Percentiles rank a stretch among this genome's conserved stretches.
These are phyloP conservation scores for Zygaena filipendulae DNA, from an alignment of 2,888 invertebrate species.

Conservation along the genomic window DNA sequence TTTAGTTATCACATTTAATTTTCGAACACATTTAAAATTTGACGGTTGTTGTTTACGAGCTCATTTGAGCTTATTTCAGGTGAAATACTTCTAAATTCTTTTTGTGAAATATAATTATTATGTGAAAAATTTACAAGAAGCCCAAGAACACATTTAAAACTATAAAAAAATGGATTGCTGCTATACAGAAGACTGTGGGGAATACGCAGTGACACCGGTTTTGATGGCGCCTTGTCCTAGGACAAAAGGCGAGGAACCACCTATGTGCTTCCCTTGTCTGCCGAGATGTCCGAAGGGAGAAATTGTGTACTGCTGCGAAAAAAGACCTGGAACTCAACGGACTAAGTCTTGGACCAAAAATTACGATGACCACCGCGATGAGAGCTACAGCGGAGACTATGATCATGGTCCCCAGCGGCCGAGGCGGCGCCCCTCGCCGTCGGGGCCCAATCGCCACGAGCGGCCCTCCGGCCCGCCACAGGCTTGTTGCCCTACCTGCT, in stretches of 20 bases:
- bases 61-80: too few species aligned
- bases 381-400: not conserved
- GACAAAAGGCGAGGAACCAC: slow-evolving; percentile 24
- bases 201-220: slow-evolving; percentile 35
- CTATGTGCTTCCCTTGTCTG: slow-evolving; percentile 30
- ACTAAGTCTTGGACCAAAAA: slow-evolving; percentile 9
- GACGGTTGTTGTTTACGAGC: too few species aligned
- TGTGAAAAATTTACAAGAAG: slow-evolving; percentile 14
- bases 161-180: slow-evolving; percentile 41
- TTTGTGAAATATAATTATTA: slow-evolving; percentile 21
- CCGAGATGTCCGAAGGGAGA: slow-evolving; percentile 31
- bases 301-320: slow-evolving; percentile 30
- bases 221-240: slow-evolving; percentile 25
- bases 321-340: slow-evolving; percentile 15
- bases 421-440: slow-evolving; percentile 16
- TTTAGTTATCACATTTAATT: too few species aligned
- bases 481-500: slow-evolving; percentile 12
- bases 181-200: slow-evolving; percentile 29
- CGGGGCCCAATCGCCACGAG: slow-evolving; percentile 17
- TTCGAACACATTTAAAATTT: too few species aligned
- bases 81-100: too few species aligned
- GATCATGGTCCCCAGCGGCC: slow-evolving; percentile 4
- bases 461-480: slow-evolving; percentile 15
- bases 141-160: slow-evolving; percentile 16
- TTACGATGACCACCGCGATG: not conserved